Conservation (phyloP, 2,797 vertebrate genomes). For the Onychomys torridus region DNA sequence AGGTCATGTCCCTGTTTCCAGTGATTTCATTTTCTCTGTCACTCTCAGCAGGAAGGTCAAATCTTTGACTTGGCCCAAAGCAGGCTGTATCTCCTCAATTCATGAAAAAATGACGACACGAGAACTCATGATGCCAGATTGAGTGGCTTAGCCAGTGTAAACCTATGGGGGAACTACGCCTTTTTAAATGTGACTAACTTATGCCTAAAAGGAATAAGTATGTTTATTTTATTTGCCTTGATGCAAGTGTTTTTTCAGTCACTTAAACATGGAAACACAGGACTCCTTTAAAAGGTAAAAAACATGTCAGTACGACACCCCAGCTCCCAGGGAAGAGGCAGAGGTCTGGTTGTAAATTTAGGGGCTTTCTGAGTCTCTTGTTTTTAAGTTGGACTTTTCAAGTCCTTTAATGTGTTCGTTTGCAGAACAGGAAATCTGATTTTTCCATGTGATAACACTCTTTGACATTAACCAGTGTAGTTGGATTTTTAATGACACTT, state of each 20-base stretch:
- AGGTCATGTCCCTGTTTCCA: background rate
- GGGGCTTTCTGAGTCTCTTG: constrained; percentile 56
- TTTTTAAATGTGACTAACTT: constrained; percentile 75
- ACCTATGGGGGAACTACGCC: constrained; percentile 37
- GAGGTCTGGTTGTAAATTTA: constrained; percentile 27
- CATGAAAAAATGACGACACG: background rate
- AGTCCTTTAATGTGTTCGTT: constrained; percentile 77
- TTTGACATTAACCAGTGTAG: constrained; percentile 74
- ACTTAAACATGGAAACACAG: constrained; percentile 66
- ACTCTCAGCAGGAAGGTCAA: constrained; percentile 14
- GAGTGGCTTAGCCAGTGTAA: constrained; percentile 17
- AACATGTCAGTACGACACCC: constrained; percentile 62
- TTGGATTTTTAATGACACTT: constrained; percentile 77
- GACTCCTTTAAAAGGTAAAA: background rate
- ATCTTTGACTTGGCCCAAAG: background rate
- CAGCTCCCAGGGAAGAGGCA: constrained; percentile 9
- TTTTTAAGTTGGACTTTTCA: constrained; percentile 76
- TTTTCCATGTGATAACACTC: constrained; percentile 75
- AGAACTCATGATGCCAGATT: background rate
- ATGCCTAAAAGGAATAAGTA: constrained; percentile 76
- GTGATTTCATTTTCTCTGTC: background rate
- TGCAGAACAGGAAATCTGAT: constrained; percentile 75
- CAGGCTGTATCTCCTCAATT: background rate
- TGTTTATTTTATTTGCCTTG: constrained; percentile 74
- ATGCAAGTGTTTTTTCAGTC: constrained; percentile 72